A percentile compares a stretch with the other conserved stretches of the same genome.
Conservation (phyloP, 2,888 invertebrate genomes). For the Volucella zonaria region DNA sequence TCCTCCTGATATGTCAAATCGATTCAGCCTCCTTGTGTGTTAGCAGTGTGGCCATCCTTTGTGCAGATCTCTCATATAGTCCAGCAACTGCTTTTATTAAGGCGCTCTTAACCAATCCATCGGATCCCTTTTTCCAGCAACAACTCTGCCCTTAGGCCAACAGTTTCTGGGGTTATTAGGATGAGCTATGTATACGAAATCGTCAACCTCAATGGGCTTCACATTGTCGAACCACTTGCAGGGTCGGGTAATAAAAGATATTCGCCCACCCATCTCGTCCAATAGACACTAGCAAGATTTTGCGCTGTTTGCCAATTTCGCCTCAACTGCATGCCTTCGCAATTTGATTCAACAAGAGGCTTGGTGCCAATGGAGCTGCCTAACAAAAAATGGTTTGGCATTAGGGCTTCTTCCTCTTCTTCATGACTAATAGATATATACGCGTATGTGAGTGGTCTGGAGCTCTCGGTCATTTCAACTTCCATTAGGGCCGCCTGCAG, state of each 20-base stretch:
- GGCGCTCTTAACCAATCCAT: slow-evolving; percentile 56
- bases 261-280: slow-evolving; percentile 69
- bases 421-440: background rate
- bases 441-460: background rate
- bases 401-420: slow-evolving; percentile 16
- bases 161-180: slow-evolving; percentile 43
- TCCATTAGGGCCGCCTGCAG: slow-evolving; percentile 2
- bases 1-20: too few relatives aligned
- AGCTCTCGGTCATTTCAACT: background rate
- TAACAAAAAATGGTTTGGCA: background rate
- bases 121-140: slow-evolving; percentile 26
- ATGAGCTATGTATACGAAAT: slow-evolving; percentile 62
- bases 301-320: too few relatives aligned
- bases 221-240: slow-evolving; percentile 58
- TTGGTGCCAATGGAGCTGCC: too few relatives aligned
- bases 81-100: slow-evolving; percentile 30
- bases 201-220: slow-evolving; percentile 37
- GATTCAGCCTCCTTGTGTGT: too few relatives aligned
- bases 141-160: slow-evolving; percentile 65
- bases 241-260: slow-evolving; percentile 66
- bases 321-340: too few relatives aligned
- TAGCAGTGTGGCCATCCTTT: slow-evolving; percentile 46
- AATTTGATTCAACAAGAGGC: slow-evolving; percentile 32
- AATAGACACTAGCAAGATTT: too few relatives aligned
- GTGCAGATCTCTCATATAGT: slow-evolving; percentile 49